phyloP scores from a whole-genome alignment of 2,888 invertebrate species.

The Drosophila borealis region DNA sequence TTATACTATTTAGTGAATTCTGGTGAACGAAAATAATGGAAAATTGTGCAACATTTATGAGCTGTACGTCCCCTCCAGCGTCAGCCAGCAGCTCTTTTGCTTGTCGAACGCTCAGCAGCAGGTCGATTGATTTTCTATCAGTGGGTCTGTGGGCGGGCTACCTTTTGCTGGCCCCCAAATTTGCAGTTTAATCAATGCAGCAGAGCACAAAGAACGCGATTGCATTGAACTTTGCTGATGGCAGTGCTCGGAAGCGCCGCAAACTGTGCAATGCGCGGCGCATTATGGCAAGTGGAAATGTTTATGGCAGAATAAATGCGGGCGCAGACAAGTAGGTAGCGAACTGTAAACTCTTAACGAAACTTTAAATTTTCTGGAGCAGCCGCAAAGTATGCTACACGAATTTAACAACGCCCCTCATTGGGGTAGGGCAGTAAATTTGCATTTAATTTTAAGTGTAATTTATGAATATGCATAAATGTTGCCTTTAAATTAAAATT shows the following conservation, averaged over 20 bases:
- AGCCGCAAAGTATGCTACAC: slow-evolving; percentile 27
- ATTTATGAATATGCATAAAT: slow-evolving; percentile 37
- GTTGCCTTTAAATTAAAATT: slow-evolving; percentile 17
- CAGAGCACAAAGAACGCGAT: neutral
- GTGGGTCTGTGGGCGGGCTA: neutral
- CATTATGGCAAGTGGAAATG: slow-evolving; percentile 21
- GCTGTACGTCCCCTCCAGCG: neutral
- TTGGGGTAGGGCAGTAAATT: slow-evolving; percentile 18
- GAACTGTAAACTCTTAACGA: slow-evolving; percentile 9
- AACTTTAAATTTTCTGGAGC: slow-evolving; percentile 3
- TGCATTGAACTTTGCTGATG: slow-evolving; percentile 4
- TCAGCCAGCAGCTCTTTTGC: neutral
- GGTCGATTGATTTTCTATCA: neutral
- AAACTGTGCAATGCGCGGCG: slow-evolving; percentile 9
- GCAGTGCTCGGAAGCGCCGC: slow-evolving; percentile 7
- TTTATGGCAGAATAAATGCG: slow-evolving; percentile 19
- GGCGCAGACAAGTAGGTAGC: slow-evolving; percentile 19
- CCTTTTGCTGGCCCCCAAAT: neutral
- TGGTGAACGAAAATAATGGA: neutral
- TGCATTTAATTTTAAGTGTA: slow-evolving; percentile 13
- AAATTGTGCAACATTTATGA: neutral
- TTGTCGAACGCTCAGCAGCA: neutral
- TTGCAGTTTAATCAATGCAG: slow-evolving; percentile 8
- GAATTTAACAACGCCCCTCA: slow-evolving; percentile 11
- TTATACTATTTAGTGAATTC: neutral